Base-by-base conservation (phyloP, 2,888 invertebrate genomes). In the Nemapogon koenigi region DNA sequence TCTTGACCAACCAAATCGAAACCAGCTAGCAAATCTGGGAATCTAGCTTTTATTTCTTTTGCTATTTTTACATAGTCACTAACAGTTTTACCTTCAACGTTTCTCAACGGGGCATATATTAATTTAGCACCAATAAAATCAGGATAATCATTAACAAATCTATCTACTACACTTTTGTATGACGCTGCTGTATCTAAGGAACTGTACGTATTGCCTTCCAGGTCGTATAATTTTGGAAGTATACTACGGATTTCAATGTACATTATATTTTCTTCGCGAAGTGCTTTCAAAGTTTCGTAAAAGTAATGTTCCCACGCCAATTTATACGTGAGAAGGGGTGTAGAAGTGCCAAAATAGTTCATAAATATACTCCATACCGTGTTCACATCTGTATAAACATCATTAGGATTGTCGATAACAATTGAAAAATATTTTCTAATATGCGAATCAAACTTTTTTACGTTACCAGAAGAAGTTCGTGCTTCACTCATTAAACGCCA, bases 1-100 rank as follows among this genome's bases (percentile, higher is more conserved):
- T 92, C 92, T 52, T 89, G 89, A 0, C 91, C 91, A 0, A 91
- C 90, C 41, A 93, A 73, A 70, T 92, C 92, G 45, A 91, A 90
- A 8, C 91, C 92, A 10, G 85, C 87, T n/a, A 91, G 60, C 46
- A 89, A 87, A 41, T 83, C 71, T 0, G 90, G 89, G 50, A 84
- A 80, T 27, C 55, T 53, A 1, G 49, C 54, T 53, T 83, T 76
- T n/a, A 84, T 57, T 45, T 54, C 45, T 40, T 49, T 60, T 0
- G 73, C 70, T n/a, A 47, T 68, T 40, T 55, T 43, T 11, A 86
- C 55, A 49, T 85, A 85, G 1, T 61, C 50, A 1, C 64, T 55
- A 0, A 86, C 54, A 0, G 69, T 65, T 11, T 54, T 47, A 0
- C 49, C 43, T 11, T 75, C 57, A 0, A 81, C 76, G 2, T 58